Conservation (phyloP, 2,113 vertebrate genomes). For the Planiliza haematocheilus region DNA sequence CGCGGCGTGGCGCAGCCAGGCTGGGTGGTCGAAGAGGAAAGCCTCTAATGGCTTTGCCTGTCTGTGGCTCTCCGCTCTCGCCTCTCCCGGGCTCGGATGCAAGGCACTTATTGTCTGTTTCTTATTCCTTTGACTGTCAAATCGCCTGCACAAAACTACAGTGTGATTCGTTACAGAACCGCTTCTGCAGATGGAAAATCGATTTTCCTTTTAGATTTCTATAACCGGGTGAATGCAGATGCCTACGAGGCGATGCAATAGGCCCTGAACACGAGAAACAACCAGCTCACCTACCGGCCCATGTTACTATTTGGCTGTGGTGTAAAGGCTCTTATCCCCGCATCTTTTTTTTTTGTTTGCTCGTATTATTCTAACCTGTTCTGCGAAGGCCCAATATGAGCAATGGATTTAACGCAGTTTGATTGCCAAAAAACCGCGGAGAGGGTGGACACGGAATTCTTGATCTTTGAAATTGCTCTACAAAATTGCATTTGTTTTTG, state of each 20-base stretch:
- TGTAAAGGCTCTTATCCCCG: constrained; percentile 42
- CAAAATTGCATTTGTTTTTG: constrained; percentile 99
- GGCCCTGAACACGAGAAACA: constrained; percentile 36
- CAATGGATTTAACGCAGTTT: constrained; percentile 78
- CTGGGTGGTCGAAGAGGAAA: constrained; percentile 80
- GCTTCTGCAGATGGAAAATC: constrained; percentile 96
- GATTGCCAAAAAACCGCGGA: constrained; percentile 74
- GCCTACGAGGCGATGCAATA: constrained; percentile 45
- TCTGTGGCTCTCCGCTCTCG: constrained; percentile 39
- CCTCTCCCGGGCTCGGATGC: constrained; percentile 84
- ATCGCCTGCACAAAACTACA: constrained; percentile 93
- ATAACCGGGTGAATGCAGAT: constrained; percentile 91
- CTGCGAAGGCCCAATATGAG: constrained; percentile 56
- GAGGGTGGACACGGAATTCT: constrained; percentile 78
- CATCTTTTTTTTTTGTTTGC: constrained; percentile 46
- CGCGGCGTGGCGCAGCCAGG: constrained; percentile 73
- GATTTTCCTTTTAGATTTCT: constrained; percentile 97
- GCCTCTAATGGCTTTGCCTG: constrained; percentile 64
- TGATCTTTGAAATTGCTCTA: constrained; percentile 90
- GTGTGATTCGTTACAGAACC: constrained; percentile 94
- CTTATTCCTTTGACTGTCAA: constrained; percentile 93
- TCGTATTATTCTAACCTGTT: constrained; percentile 50
- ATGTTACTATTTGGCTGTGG: constrained; percentile 25
- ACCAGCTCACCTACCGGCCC: constrained; percentile 25
- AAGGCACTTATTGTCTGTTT: constrained; percentile 89